Conservation (phyloP, 2,113 vertebrate species). For the Sardina pilchardus region DNA sequence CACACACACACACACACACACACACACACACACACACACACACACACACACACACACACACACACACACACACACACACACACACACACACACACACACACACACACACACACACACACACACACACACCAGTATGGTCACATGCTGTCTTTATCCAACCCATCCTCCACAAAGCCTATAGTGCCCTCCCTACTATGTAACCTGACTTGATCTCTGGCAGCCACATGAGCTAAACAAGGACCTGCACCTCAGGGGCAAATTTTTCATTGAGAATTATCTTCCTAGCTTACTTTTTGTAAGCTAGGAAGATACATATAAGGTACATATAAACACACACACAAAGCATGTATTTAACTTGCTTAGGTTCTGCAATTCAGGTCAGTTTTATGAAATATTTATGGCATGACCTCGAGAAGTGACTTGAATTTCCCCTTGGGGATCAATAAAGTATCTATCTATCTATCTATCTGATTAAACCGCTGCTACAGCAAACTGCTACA, state of each 20-base stretch:
- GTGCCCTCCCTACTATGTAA: neutral
- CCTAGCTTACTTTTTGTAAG: neutral
- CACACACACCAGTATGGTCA: neutral
- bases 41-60: neutral
- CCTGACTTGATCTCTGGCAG: neutral
- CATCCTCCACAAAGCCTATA: neutral
- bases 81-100: constrained; percentile 4
- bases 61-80: constrained; percentile 7
- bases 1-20: neutral
- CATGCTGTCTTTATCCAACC: neutral
- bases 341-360: neutral
- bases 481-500: constrained; percentile 5
- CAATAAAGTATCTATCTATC: too few species aligned
- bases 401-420: neutral
- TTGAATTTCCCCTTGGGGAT: too few species aligned
- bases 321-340: neutral
- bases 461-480: neutral
- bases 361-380: neutral
- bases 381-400: neutral
- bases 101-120: constrained; percentile 1
- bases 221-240: neutral
- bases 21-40: constrained; percentile 6
- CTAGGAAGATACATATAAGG: neutral
- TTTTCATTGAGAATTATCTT: neutral
- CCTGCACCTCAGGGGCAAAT: neutral